Evolutionary conservation across 2,888 invertebrate genomes (phyloP).

Genomic region (Habroteleia sp.): DNA sequence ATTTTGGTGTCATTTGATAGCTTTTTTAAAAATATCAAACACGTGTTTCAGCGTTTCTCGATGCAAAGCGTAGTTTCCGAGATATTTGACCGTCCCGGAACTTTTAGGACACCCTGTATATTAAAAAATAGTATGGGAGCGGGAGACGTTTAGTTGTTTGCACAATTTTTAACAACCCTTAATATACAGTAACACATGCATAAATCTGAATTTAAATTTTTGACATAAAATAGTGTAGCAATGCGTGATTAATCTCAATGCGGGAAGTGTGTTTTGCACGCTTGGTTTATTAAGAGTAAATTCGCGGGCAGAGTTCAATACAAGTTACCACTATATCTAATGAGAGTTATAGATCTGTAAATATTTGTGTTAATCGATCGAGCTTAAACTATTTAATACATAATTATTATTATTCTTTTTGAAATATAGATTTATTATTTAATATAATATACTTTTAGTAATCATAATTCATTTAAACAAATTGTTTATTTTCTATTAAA

Average conservation of each 20-base stretch:
- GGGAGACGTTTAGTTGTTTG: not conserved
- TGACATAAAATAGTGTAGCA: slow-evolving; percentile 48
- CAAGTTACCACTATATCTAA: slow-evolving; percentile 31
- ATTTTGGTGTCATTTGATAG: too few relatives aligned
- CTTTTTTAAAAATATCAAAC: too few relatives aligned
- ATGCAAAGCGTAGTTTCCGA: too few relatives aligned
- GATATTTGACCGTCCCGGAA: too few relatives aligned
- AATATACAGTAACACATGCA: slow-evolving; percentile 19
- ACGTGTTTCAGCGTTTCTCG: too few relatives aligned
- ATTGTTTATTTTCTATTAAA: too few relatives aligned
- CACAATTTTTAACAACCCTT: slow-evolving; percentile 19
- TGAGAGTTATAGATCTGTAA: slow-evolving; percentile 34
- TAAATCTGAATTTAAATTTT: slow-evolving; percentile 41
- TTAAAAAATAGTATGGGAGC: too few relatives aligned
- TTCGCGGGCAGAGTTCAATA: slow-evolving; percentile 44
- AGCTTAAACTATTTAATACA: not conserved
- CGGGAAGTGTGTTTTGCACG: slow-evolving; percentile 50
- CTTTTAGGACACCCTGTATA: too few relatives aligned
- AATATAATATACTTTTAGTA: too few relatives aligned
- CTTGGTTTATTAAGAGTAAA: slow-evolving; percentile 58
- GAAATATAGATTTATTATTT: too few relatives aligned
- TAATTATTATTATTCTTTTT: slow-evolving; percentile 13
- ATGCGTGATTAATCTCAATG: slow-evolving; percentile 56
- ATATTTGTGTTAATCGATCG: slow-evolving; percentile 26
- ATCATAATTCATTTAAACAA: too few relatives aligned